phyloP scores from a whole-genome alignment of 2,888 invertebrate species.

The Philonicus albiceps region DNA sequence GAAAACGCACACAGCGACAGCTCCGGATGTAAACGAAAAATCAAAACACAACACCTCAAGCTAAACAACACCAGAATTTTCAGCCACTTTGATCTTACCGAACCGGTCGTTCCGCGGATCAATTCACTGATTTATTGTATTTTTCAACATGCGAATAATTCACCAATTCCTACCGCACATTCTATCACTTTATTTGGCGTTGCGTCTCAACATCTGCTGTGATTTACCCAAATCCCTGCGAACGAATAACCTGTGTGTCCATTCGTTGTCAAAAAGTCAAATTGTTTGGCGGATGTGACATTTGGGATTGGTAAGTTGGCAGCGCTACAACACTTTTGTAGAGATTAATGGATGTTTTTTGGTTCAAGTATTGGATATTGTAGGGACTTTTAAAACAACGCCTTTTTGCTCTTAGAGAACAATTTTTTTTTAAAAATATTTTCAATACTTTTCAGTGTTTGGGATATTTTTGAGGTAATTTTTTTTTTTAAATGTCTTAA shows the following conservation, averaged over 20 bases:
- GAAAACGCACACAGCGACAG: background rate
- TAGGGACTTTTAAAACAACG: background rate
- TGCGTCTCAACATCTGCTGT: background rate
- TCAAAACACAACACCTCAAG: slow-evolving; percentile 17
- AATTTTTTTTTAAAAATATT: too few species aligned
- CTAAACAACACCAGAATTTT: background rate
- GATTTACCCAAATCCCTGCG: background rate
- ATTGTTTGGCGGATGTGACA: background rate
- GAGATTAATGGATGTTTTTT: background rate
- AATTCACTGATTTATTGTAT: background rate
- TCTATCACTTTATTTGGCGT: background rate
- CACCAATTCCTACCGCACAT: background rate
- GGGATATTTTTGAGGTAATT: too few species aligned
- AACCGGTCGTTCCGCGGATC: background rate
- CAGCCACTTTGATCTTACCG: slow-evolving; percentile 31
- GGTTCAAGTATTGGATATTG: background rate
- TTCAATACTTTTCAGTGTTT: too few species aligned
- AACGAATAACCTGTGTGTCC: slow-evolving; percentile 27
- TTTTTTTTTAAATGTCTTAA: too few species aligned
- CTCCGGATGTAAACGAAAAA: slow-evolving; percentile 9
- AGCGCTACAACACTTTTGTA: background rate
- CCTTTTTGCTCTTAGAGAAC: too few species aligned
- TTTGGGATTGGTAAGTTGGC: background rate
- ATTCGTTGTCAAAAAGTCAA: slow-evolving; percentile 21
- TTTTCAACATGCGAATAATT: background rate